Evolutionary conservation across 92 coral and sea anemone genomes (phyloP).

Genomic region (Diadumene lineata): DNA sequence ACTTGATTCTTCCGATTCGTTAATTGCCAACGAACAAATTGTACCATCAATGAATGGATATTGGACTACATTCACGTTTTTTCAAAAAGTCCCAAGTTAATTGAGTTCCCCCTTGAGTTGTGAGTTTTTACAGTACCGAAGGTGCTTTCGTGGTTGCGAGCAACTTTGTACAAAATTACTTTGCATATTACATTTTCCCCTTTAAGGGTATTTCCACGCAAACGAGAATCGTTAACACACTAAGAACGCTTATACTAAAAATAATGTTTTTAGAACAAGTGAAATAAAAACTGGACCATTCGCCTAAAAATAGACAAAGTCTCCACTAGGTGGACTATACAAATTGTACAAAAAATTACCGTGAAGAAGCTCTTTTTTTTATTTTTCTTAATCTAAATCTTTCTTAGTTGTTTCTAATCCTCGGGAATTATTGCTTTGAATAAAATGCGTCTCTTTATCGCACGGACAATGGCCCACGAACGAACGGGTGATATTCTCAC

Average conservation of each 20-base stretch:
- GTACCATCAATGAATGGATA: constrained; percentile 6
- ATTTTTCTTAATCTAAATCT: constrained; percentile 6
- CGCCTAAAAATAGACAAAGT: too few species aligned
- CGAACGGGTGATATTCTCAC: constrained; percentile 32
- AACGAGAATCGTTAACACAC: not conserved
- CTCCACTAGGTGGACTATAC: too few species aligned
- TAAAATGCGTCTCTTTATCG: not conserved
- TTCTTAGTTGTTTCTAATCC: not conserved
- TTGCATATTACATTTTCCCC: too few species aligned
- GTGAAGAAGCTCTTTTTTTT: not conserved
- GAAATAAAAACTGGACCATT: too few species aligned
- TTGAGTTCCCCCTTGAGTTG: not conserved
- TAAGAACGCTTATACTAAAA: not conserved
- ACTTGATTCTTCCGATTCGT: not conserved
- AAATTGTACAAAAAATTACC: not conserved
- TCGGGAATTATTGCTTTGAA: not conserved
- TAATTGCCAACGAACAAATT: not conserved
- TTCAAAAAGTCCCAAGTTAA: not conserved
- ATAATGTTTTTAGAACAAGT: not conserved
- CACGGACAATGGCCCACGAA: not conserved
- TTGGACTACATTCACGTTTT: not conserved
- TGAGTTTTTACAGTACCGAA: not conserved
- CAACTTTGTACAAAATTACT: not conserved
- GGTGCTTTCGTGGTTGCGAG: not conserved
- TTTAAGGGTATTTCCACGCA: not conserved